These are phyloP conservation scores for Drosophila cracens DNA, from an alignment of 2,888 invertebrate genomes.

Conservation along the genomic window DNA sequence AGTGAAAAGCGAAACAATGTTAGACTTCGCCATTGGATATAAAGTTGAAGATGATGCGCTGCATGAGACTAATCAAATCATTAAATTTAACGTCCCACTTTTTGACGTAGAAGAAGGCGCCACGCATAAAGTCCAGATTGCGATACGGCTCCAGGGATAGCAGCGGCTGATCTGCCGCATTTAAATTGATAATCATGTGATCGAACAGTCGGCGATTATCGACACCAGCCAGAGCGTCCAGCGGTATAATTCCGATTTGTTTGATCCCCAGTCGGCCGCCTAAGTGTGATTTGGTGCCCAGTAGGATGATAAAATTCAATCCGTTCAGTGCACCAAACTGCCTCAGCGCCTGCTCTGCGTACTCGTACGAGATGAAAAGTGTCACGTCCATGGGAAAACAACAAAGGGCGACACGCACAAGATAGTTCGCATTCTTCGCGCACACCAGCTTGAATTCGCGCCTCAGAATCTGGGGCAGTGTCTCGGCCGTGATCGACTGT, in stretches of 20 bases:
- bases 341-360: conserved; percentile 34
- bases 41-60: conserved; percentile 45
- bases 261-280: conserved; percentile 25
- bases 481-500: conserved; percentile 24
- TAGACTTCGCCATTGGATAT: background rate
- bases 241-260: conserved; percentile 43
- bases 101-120: conserved; percentile 42
- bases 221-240: conserved; percentile 21
- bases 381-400: conserved; percentile 59
- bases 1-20: background rate
- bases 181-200: conserved; percentile 54
- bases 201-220: conserved; percentile 43
- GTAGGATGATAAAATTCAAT: conserved; percentile 43
- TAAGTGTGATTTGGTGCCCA: conserved; percentile 38
- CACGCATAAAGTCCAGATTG: conserved; percentile 53
- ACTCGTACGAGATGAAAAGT: conserved; percentile 50
- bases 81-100: conserved; percentile 24
- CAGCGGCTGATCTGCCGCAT: conserved; percentile 18
- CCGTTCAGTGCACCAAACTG: conserved; percentile 36
- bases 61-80: conserved; percentile 34
- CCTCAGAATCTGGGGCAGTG: conserved; percentile 46
- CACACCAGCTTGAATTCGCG: conserved; percentile 57
- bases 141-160: conserved; percentile 42
- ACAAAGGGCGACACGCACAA: conserved; percentile 34
- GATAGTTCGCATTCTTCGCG: conserved; percentile 25